Percentiles rank a stretch among this genome's conserved stretches.
phyloP scores from a whole-genome alignment of 2,797 vertebrate species.

The Hydrocynus forskahlii region DNA sequence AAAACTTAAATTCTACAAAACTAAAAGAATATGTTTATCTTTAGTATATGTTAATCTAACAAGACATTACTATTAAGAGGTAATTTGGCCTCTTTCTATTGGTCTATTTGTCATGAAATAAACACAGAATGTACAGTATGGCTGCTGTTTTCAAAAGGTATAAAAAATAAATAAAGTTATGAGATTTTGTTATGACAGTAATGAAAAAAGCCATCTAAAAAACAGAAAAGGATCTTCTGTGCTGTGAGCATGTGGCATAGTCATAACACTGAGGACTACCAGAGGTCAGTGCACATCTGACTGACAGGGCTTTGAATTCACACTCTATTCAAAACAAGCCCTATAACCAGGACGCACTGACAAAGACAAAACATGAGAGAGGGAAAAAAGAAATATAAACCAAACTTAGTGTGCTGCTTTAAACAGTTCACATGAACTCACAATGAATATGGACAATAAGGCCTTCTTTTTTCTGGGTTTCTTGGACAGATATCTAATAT shows the following conservation, averaged over 20 bases:
- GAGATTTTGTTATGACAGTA: neutral
- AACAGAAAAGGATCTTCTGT: slow-evolving; percentile 49
- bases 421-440: slow-evolving; percentile 61
- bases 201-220: neutral
- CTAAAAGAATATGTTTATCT: neutral
- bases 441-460: slow-evolving; percentile 58
- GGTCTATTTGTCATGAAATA: neutral
- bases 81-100: neutral
- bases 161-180: neutral
- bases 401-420: slow-evolving; percentile 57
- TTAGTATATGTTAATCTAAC: neutral
- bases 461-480: slow-evolving; percentile 50
- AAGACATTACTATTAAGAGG: neutral
- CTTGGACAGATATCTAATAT: slow-evolving; percentile 56
- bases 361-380: slow-evolving; percentile 57
- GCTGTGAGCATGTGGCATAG: slow-evolving; percentile 70
- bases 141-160: neutral
- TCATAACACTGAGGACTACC: slow-evolving; percentile 72
- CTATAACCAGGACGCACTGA: slow-evolving; percentile 66
- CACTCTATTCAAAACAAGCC: slow-evolving; percentile 73
- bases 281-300: slow-evolving; percentile 76
- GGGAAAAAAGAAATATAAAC: slow-evolving; percentile 30
- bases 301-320: slow-evolving; percentile 75
- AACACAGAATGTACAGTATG: neutral
- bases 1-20: neutral